Evolutionary conservation across 2,888 invertebrate species (phyloP).

Genomic region (Amblyjoppa fuscipennis): DNA sequence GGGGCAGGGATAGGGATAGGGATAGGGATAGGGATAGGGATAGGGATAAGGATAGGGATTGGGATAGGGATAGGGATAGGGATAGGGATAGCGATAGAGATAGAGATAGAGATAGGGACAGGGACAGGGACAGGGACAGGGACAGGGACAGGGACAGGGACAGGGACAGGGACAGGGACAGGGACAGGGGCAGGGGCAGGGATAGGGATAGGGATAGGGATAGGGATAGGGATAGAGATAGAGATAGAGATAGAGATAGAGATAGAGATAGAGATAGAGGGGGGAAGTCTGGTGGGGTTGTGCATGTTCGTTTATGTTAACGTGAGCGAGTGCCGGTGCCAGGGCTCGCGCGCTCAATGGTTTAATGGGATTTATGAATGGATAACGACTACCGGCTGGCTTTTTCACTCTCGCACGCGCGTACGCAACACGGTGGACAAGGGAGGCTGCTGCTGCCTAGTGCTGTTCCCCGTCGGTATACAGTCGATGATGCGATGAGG

Average conservation of each 20-base stretch:
- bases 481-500: slow-evolving; percentile 35
- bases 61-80: no score
- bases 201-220: no score
- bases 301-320: slow-evolving; percentile 39
- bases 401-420: slow-evolving; percentile 73
- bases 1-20: no score
- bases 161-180: no score
- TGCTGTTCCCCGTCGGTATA: slow-evolving; percentile 35
- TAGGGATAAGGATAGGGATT: no score
- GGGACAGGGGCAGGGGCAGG: no score
- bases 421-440: slow-evolving; percentile 35
- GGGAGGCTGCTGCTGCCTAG: not conserved
- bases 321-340: slow-evolving; percentile 48
- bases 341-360: slow-evolving; percentile 71
- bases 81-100: no score
- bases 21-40: no score
- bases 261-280: slow-evolving; percentile 24
- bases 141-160: no score
- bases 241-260: slow-evolving; percentile 39
- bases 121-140: no score
- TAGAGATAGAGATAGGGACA: no score
- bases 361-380: slow-evolving; percentile 80
- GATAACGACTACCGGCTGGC: slow-evolving; percentile 75
- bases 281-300: slow-evolving; percentile 13
- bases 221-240: no score